Conservation (phyloP, 2,888 invertebrate species). For the Euzophera pinguis region DNA sequence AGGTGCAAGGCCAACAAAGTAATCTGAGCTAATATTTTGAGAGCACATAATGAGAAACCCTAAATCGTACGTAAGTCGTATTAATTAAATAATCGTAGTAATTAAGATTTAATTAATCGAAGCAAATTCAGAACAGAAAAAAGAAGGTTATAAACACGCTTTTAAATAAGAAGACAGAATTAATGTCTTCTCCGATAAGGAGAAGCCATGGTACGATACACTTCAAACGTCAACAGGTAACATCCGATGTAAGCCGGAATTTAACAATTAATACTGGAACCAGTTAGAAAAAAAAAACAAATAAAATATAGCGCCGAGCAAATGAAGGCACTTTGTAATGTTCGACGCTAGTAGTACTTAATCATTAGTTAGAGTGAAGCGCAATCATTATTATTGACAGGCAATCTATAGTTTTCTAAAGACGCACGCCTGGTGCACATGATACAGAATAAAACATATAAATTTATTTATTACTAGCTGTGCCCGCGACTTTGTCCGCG, state of each 20-base stretch:
- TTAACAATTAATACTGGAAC: not conserved
- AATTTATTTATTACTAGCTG: too few species aligned
- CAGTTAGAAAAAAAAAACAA: not conserved
- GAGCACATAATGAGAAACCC: too few species aligned
- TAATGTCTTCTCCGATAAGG: too few species aligned
- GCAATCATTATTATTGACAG: slow-evolving; percentile 4
- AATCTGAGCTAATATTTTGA: not conserved
- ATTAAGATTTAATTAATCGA: not conserved
- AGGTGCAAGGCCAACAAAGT: not conserved
- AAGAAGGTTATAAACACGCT: too few species aligned
- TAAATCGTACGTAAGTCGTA: too few species aligned
- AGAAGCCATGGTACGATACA: not conserved
- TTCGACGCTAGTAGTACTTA: not conserved
- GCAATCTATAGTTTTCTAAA: slow-evolving; percentile 3
- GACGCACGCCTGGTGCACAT: too few species aligned
- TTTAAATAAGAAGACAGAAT: too few species aligned
- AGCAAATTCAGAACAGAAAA: not conserved
- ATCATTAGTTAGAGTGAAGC: not conserved
- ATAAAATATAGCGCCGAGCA: too few species aligned
- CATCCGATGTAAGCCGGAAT: not conserved
- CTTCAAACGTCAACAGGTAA: not conserved
- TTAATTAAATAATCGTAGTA: too few species aligned
- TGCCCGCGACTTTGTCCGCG: too few species aligned
- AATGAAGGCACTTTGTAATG: not conserved
- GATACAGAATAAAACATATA: too few species aligned